phyloP scores from a whole-genome alignment of 2,797 vertebrate species.

The Echiichthys vipera region DNA sequence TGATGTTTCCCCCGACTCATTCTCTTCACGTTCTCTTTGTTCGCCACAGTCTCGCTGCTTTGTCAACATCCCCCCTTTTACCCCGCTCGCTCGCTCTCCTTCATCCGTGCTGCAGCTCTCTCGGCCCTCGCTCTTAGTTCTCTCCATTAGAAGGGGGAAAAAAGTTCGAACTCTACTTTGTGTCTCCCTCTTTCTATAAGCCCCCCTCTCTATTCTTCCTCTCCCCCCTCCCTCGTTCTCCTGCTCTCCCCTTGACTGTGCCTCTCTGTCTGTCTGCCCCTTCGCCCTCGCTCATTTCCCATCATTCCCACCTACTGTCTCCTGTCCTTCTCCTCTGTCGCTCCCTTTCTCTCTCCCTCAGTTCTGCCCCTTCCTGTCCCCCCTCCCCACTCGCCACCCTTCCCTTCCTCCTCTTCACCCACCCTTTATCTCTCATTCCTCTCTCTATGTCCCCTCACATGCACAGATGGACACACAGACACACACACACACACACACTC shows the following conservation, averaged over 20 bases:
- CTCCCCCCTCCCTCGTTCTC: constrained; percentile 62
- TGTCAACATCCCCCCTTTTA: constrained; percentile 85
- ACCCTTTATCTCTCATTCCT: constrained; percentile 78
- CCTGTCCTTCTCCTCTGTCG: constrained; percentile 73
- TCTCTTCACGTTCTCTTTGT: constrained; percentile 90
- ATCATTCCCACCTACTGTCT: constrained; percentile 84
- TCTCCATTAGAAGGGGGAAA: constrained; percentile 67
- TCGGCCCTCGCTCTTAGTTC: constrained; percentile 71
- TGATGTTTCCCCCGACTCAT: constrained; percentile 90
- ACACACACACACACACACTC: constrained; percentile 48
- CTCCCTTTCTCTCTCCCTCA: constrained; percentile 69
- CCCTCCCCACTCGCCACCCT: no score
- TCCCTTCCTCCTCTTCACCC: constrained; percentile 25
- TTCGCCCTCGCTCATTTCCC: constrained; percentile 85
- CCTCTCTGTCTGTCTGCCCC: constrained; percentile 84
- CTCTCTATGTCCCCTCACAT: constrained; percentile 68
- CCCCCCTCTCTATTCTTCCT: constrained; percentile 71
- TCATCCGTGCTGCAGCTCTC: constrained; percentile 75
- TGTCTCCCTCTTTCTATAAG: constrained; percentile 77
- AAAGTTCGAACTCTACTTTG: constrained; percentile 81
- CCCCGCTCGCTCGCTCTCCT: constrained; percentile 65
- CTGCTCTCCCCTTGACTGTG: constrained; percentile 81
- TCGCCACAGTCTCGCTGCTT: constrained; percentile 87
- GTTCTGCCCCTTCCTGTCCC: constrained; percentile 72
- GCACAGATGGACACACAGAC: constrained; percentile 73